These are phyloP conservation scores for Amphiduros pacificus DNA, from an alignment of 2,888 invertebrate genomes.

Conservation along the genomic window DNA sequence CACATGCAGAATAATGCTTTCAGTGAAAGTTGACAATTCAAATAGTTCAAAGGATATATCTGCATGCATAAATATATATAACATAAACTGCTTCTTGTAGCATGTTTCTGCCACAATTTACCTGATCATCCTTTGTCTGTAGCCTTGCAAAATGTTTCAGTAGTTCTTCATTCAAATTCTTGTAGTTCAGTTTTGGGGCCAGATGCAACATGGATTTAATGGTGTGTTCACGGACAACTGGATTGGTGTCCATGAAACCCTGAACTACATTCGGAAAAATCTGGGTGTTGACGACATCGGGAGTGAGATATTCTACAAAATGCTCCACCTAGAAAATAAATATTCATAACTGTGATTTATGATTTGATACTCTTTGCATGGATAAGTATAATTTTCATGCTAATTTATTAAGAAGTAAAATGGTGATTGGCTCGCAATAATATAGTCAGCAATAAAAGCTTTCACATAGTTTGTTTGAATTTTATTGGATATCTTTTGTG, in stretches of 20 bases:
- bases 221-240: constrained; percentile 94
- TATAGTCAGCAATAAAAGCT: too few species aligned
- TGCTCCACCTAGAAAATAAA: constrained; percentile 69
- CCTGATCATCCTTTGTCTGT: constrained; percentile 93
- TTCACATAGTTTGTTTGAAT: too few species aligned
- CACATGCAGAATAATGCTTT: too few species aligned
- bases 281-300: constrained; percentile 81
- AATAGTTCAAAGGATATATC: too few species aligned
- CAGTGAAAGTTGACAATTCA: too few species aligned
- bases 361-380: too few species aligned
- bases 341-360: too few species aligned
- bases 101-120: constrained; percentile 50
- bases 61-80: neutral
- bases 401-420: too few species aligned
- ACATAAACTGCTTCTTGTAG: neutral
- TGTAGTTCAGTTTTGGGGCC: constrained; percentile 94
- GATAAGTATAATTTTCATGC: too few species aligned
- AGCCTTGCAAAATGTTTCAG: constrained; percentile 92
- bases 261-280: constrained; percentile 69
- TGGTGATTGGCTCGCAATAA: too few species aligned
- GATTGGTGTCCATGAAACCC: constrained; percentile 96
- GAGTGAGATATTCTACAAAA: constrained; percentile 70
- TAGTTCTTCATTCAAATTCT: constrained; percentile 95
- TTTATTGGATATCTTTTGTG: too few species aligned
- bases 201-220: constrained; percentile 95